phyloP scores from a whole-genome alignment of 2,113 vertebrate species.

The Cricetomys ansorgei region DNA sequence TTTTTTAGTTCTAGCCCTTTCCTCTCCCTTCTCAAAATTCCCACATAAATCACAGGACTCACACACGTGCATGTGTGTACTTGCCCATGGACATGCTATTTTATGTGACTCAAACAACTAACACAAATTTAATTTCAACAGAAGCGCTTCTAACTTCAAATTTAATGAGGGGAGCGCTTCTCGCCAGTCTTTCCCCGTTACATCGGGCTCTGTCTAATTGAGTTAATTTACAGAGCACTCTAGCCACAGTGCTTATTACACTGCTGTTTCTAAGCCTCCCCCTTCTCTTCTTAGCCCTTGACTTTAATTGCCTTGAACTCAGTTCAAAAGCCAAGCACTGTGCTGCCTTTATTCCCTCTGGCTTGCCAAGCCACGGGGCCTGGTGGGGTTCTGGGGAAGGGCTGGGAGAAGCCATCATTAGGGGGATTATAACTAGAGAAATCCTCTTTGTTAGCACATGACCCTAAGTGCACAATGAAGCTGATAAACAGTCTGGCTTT shows the following conservation, averaged over 20 bases:
- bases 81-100: constrained; percentile 3
- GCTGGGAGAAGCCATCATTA: constrained; percentile 86
- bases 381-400: constrained; percentile 74
- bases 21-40: not conserved
- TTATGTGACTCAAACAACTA: constrained; percentile 24
- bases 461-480: constrained; percentile 83
- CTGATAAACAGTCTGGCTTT: constrained; percentile 77
- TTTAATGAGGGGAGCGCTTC: constrained; percentile 67
- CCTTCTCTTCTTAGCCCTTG: constrained; percentile 75
- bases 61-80: not conserved
- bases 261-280: constrained; percentile 53
- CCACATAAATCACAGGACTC: not conserved
- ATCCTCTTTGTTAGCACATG: constrained; percentile 88
- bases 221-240: constrained; percentile 68
- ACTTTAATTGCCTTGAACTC: constrained; percentile 83
- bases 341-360: constrained; percentile 74
- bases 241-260: constrained; percentile 68
- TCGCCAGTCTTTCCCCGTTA: constrained; percentile 5
- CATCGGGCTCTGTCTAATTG: constrained; percentile 59
- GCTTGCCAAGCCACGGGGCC: constrained; percentile 74
- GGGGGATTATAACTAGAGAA: constrained; percentile 84
- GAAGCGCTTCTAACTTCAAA: constrained; percentile 30
- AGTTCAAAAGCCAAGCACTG: constrained; percentile 77
- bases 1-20: not conserved
- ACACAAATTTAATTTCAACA: constrained; percentile 35